These are phyloP conservation scores for Anguilla marmorata DNA, from an alignment of 2,797 vertebrate genomes.

Conservation along the genomic window DNA sequence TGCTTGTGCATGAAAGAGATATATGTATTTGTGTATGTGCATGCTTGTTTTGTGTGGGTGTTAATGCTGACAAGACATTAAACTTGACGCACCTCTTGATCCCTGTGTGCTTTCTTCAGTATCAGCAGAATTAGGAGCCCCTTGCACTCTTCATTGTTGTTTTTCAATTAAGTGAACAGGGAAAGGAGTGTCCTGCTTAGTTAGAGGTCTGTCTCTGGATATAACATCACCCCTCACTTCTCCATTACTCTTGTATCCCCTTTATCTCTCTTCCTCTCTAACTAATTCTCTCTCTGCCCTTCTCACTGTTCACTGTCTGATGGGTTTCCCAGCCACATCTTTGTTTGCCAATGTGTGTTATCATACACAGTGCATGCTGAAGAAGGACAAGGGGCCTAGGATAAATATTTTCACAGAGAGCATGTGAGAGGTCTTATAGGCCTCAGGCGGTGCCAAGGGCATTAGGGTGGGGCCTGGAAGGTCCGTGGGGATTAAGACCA, in stretches of 20 bases:
- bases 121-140: conserved; percentile 54
- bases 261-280: background rate
- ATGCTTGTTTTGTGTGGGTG: conserved; percentile 13
- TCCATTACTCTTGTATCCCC: background rate
- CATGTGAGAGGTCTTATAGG: conserved; percentile 51
- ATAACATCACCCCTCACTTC: background rate
- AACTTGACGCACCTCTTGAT: conserved; percentile 31
- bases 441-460: background rate
- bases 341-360: conserved; percentile 48
- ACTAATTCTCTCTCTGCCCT: background rate
- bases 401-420: conserved; percentile 60
- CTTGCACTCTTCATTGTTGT: conserved; percentile 41
- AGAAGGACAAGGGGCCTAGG: conserved; percentile 47
- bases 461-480: background rate
- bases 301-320: background rate
- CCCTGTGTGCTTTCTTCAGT: conserved; percentile 31
- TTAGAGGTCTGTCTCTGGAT: conserved; percentile 29
- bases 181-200: conserved; percentile 30
- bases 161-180: conserved; percentile 39
- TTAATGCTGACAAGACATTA: conserved; percentile 49
- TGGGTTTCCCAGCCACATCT: conserved; percentile 20
- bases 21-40: background rate
- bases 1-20: background rate
- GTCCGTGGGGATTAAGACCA: background rate
- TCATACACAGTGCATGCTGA: conserved; percentile 36